A percentile compares a stretch with the other conserved stretches of the same genome.
These are phyloP conservation scores for Ceraclea dissimilis DNA, from an alignment of 2,888 invertebrate species.

Conservation along the genomic window DNA sequence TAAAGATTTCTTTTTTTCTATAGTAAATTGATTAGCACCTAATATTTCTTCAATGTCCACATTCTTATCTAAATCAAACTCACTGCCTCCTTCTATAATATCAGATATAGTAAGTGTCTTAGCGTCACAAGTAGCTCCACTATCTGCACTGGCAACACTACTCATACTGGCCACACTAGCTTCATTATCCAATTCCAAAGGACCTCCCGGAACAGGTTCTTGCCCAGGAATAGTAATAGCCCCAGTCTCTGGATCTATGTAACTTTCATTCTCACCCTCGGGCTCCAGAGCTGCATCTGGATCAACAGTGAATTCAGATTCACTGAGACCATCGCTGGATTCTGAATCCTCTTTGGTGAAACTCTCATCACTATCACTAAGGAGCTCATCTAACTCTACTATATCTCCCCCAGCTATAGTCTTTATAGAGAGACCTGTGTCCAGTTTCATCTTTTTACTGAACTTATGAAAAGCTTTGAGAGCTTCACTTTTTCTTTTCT, in stretches of 20 bases:
- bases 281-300: slow-evolving; percentile 43
- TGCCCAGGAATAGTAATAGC: slow-evolving; percentile 39
- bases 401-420: slow-evolving; percentile 45
- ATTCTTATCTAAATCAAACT: slow-evolving; percentile 43
- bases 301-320: slow-evolving; percentile 45
- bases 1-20: slow-evolving; percentile 32
- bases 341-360: slow-evolving; percentile 27
- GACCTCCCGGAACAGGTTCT: slow-evolving; percentile 14
- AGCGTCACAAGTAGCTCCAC: slow-evolving; percentile 24
- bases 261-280: slow-evolving; percentile 44
- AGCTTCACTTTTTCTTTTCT: slow-evolving; percentile 47
- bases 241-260: slow-evolving; percentile 47
- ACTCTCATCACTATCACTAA: slow-evolving; percentile 32
- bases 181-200: slow-evolving; percentile 28
- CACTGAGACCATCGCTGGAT: slow-evolving; percentile 43
- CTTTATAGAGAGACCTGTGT: slow-evolving; percentile 45
- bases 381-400: slow-evolving; percentile 35
- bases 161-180: not conserved
- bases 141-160: not conserved
- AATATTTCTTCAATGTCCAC: slow-evolving; percentile 46
- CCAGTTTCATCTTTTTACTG: slow-evolving; percentile 47
- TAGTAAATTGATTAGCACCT: slow-evolving; percentile 39
- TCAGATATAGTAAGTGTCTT: slow-evolving; percentile 46
- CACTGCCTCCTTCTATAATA: slow-evolving; percentile 41
- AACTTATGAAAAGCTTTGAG: slow-evolving; percentile 46